These are phyloP conservation scores for Automeris io DNA, from an alignment of 2,888 invertebrate genomes.

Conservation along the genomic window DNA sequence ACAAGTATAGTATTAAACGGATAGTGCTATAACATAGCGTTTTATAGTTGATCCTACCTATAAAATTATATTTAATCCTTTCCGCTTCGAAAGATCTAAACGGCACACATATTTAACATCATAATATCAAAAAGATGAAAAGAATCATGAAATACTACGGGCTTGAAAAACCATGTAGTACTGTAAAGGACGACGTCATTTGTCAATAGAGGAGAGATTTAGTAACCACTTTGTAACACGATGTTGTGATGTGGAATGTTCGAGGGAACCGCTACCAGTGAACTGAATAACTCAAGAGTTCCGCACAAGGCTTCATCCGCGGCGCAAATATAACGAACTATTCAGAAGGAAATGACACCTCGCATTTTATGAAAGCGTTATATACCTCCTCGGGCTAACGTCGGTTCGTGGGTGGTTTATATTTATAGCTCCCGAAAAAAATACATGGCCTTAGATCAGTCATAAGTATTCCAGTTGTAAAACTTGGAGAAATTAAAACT, in stretches of 20 bases:
- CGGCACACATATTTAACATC: constrained; percentile 33
- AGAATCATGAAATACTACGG: constrained; percentile 47
- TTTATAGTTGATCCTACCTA: constrained; percentile 8
- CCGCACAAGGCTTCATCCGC: constrained; percentile 32
- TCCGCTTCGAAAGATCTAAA: constrained; percentile 22
- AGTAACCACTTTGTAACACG: constrained; percentile 47
- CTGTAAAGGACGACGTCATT: constrained; percentile 55
- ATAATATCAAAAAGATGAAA: constrained; percentile 33
- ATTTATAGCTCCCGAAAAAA: not conserved
- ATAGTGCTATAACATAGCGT: constrained; percentile 14
- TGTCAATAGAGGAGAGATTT: constrained; percentile 57
- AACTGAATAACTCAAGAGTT: constrained; percentile 47
- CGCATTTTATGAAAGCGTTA: constrained; percentile 52
- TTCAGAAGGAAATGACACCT: constrained; percentile 62
- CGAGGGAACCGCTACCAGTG: constrained; percentile 36
- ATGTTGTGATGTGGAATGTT: constrained; percentile 26
- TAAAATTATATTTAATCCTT: constrained; percentile 26
- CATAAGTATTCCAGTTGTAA: not conserved
- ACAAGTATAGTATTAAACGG: constrained; percentile 18
- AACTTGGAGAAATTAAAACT: not conserved
- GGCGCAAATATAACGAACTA: constrained; percentile 54
- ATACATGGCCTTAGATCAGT: not conserved
- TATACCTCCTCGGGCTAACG: constrained; percentile 31
- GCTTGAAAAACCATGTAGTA: constrained; percentile 45
- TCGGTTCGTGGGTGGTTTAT: constrained; percentile 17